These are phyloP conservation scores for Diloba caeruleocephala DNA, from an alignment of 2,888 invertebrate genomes.

Conservation along the genomic window DNA sequence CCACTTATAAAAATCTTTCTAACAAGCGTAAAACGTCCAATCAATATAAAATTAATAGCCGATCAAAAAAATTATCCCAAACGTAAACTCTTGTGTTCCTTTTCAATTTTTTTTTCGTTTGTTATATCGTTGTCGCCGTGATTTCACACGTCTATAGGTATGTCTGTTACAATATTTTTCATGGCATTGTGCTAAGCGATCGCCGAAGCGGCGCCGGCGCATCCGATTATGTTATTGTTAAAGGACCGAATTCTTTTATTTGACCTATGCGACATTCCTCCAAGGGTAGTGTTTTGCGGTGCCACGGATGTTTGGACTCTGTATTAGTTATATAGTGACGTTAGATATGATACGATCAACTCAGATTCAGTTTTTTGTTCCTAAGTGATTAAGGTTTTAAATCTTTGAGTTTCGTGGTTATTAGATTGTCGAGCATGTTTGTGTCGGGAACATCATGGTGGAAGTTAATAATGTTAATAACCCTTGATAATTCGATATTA, in stretches of 20 bases:
- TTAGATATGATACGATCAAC: constrained; percentile 57
- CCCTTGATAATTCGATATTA: too few relatives aligned
- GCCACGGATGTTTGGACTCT: constrained; percentile 66
- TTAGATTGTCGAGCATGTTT: constrained; percentile 28
- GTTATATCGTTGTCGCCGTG: constrained; percentile 74
- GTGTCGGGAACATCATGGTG: constrained; percentile 4
- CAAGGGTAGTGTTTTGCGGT: constrained; percentile 75
- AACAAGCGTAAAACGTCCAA: constrained; percentile 56
- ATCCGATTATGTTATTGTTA: constrained; percentile 85
- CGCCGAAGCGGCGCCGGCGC: constrained; percentile 84
- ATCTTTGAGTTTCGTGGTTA: constrained; percentile 36
- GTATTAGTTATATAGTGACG: constrained; percentile 64
- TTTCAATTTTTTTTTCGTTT: constrained; percentile 59
- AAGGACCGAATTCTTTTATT: constrained; percentile 84
- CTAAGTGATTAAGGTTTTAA: constrained; percentile 39
- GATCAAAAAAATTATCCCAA: constrained; percentile 52
- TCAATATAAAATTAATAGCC: constrained; percentile 60
- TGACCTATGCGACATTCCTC: constrained; percentile 81
- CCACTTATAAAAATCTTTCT: constrained; percentile 55
- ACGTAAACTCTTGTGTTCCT: constrained; percentile 49
- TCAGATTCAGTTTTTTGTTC: constrained; percentile 52
- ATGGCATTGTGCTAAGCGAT: constrained; percentile 68
- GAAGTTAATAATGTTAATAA: constrained; percentile 29
- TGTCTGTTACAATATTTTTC: constrained; percentile 78
- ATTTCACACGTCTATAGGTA: constrained; percentile 80